Percentiles rank a stretch among this genome's conserved stretches.
Conservation (phyloP, 2,797 vertebrate genomes). For the Chelon labrosus region DNA sequence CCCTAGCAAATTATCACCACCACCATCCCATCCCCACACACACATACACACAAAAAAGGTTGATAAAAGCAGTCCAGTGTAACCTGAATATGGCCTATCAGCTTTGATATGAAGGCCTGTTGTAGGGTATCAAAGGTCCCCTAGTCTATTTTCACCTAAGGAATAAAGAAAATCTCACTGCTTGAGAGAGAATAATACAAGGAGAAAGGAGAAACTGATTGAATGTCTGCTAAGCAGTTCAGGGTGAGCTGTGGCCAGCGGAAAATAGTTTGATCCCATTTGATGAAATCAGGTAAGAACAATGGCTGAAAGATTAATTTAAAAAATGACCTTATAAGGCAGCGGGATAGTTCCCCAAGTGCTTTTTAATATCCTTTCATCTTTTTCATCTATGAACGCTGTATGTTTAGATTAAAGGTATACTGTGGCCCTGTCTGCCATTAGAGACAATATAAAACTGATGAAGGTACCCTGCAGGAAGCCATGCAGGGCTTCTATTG, state of each 20-base stretch:
- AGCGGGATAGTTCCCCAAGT: slow-evolving; percentile 48
- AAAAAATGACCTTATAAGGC: slow-evolving; percentile 52
- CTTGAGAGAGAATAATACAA: slow-evolving; percentile 56
- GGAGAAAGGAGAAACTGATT: slow-evolving; percentile 58
- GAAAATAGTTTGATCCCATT: slow-evolving; percentile 64
- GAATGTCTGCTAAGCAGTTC: slow-evolving; percentile 67
- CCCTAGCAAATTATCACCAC: slow-evolving; percentile 53
- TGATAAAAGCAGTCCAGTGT: slow-evolving; percentile 60
- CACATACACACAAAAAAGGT: slow-evolving; percentile 40
- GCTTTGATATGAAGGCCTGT: slow-evolving; percentile 70
- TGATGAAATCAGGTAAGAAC: slow-evolving; percentile 64
- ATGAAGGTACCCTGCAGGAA: slow-evolving; percentile 29
- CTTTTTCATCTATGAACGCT: slow-evolving; percentile 40
- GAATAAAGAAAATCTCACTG: slow-evolving; percentile 55
- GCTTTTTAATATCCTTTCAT: slow-evolving; percentile 58
- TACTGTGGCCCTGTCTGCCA: slow-evolving; percentile 6
- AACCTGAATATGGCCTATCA: slow-evolving; percentile 71
- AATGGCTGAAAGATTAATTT: slow-evolving; percentile 58
- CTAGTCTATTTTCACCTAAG: slow-evolving; percentile 67
- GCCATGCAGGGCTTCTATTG: slow-evolving; percentile 14
- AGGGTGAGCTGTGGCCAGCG: slow-evolving; percentile 42
- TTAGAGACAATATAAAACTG: slow-evolving; percentile 27
- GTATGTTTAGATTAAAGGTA: slow-evolving; percentile 51
- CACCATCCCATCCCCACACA: neutral
- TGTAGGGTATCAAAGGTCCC: slow-evolving; percentile 56